Conservation (phyloP, 2,888 invertebrate species). For the Brachyptera risi region DNA sequence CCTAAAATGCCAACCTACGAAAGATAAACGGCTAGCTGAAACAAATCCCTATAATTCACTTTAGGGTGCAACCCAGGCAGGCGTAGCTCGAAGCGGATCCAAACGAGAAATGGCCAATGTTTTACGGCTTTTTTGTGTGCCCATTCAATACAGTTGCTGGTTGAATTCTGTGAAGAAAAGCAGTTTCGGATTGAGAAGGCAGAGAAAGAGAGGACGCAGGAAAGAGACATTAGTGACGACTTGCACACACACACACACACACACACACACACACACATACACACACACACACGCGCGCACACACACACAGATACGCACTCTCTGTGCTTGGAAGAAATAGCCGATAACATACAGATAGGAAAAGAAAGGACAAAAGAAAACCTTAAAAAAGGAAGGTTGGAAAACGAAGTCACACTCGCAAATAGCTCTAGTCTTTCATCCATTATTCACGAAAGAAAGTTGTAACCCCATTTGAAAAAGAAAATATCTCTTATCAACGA, state of each 20-base stretch:
- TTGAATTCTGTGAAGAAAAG: not conserved
- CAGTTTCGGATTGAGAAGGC: not conserved
- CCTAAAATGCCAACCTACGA: not conserved
- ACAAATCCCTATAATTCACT: conserved; percentile 11
- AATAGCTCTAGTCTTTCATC: not conserved
- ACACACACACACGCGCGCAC: not conserved
- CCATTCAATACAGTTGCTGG: conserved; percentile 1
- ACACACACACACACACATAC: too few species aligned
- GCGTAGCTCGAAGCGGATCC: not conserved
- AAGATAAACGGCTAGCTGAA: conserved; percentile 9
- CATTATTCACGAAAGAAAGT: not conserved
- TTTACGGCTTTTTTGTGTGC: conserved; percentile 2
- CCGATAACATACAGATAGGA: not conserved
- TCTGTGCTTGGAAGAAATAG: not conserved
- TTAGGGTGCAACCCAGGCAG: not conserved
- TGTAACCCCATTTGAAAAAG: not conserved
- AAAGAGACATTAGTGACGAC: not conserved
- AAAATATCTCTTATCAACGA: not conserved
- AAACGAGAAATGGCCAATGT: not conserved
- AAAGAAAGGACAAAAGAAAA: not conserved
- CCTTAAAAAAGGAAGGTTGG: not conserved
- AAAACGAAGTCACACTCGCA: not conserved
- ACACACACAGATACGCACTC: too few species aligned
- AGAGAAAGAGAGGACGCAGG: not conserved
- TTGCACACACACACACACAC: too few species aligned